phyloP scores from a whole-genome alignment of 2,113 vertebrate species.

The Danio rerio region DNA sequence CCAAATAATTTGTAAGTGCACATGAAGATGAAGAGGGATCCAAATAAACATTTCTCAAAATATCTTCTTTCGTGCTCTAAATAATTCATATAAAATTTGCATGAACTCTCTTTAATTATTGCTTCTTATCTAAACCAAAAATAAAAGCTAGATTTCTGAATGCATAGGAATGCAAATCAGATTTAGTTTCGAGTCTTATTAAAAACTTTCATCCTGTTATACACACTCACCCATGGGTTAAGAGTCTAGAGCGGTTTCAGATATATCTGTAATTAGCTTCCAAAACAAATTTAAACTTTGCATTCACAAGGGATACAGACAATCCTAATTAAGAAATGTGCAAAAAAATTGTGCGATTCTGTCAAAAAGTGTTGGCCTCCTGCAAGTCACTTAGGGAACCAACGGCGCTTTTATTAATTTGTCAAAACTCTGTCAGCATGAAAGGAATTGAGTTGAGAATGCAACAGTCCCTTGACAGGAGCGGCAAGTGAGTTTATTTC shows the following conservation, averaged over 20 bases:
- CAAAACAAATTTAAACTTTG: conserved; percentile 6
- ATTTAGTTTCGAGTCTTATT: neutral
- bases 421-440: conserved; percentile 18
- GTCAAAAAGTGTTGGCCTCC: conserved; percentile 11
- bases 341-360: neutral
- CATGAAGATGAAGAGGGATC: too few relatives aligned
- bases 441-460: conserved; percentile 3
- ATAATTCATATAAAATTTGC: too few relatives aligned
- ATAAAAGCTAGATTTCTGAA: neutral
- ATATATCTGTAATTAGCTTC: conserved; percentile 3
- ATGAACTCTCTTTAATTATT: too few relatives aligned
- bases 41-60: too few relatives aligned
- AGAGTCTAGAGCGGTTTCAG: conserved; percentile 4
- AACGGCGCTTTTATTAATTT: conserved; percentile 15
- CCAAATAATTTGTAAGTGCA: too few relatives aligned
- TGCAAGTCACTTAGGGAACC: conserved; percentile 21
- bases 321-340: conserved; percentile 17
- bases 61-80: too few relatives aligned
- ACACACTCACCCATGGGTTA: neutral
- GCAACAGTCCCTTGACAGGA: neutral
- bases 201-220: neutral
- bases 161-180: neutral
- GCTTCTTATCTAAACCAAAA: conserved; percentile 1
- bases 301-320: conserved; percentile 19
- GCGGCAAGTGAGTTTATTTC: neutral